Conservation (phyloP, 2,888 invertebrate species). For the Apamea sordens region DNA sequence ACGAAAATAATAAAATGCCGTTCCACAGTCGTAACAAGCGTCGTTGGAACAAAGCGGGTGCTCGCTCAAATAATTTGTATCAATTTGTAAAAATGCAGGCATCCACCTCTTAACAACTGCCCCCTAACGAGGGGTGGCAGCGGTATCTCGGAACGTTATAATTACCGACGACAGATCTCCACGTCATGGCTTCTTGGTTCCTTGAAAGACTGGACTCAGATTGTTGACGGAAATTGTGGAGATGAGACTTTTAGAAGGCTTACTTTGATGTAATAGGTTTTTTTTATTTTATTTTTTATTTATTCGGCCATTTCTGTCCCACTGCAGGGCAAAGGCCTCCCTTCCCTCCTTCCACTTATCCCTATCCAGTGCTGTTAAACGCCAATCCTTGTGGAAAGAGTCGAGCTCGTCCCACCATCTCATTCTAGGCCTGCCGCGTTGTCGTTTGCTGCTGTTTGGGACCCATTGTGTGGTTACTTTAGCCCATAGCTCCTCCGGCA, state of each 20-base stretch:
- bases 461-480: too few species aligned
- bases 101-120: slow-evolving; percentile 77
- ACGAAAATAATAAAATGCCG: slow-evolving; percentile 89
- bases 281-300: too few species aligned
- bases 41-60: slow-evolving; percentile 89
- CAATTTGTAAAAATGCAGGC: slow-evolving; percentile 90
- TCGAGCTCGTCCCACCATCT: too few species aligned
- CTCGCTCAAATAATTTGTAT: slow-evolving; percentile 91
- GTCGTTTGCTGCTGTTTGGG: too few species aligned
- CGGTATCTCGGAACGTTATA: slow-evolving; percentile 80
- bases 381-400: too few species aligned
- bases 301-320: too few species aligned
- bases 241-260: slow-evolving; percentile 15
- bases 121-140: slow-evolving; percentile 68
- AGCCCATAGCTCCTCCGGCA: too few species aligned
- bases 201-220: slow-evolving; percentile 50
- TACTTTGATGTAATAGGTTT: background rate
- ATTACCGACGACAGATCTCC: slow-evolving; percentile 81
- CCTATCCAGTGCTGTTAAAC: too few species aligned
- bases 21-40: slow-evolving; percentile 89
- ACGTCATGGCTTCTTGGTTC: slow-evolving; percentile 68
- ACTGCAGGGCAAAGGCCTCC: too few species aligned
- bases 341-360: too few species aligned
- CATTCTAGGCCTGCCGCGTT: too few species aligned
- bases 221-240: slow-evolving; percentile 37